These are phyloP conservation scores for Drosophila pegasa DNA, from an alignment of 2,888 invertebrate species.

Conservation along the genomic window DNA sequence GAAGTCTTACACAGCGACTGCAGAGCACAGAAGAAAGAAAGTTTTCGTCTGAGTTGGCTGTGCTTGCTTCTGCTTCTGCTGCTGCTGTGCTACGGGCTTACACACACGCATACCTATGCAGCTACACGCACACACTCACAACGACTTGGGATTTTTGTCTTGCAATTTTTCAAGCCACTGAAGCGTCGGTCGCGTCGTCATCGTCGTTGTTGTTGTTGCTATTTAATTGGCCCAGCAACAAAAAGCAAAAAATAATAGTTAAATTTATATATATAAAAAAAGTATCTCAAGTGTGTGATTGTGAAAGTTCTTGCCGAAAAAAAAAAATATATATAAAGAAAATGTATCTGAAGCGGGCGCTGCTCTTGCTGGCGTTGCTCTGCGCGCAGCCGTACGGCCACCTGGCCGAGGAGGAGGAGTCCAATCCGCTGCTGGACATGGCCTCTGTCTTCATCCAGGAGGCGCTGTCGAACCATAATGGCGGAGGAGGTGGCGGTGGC, in stretches of 20 bases:
- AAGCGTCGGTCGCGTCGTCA: constrained; percentile 56
- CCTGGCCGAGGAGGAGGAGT: constrained; percentile 85
- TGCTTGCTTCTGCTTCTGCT: no score
- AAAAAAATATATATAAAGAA: not conserved
- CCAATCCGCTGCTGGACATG: constrained; percentile 89
- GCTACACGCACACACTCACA: not conserved
- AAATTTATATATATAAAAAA: constrained; percentile 37
- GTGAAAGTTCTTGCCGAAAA: constrained; percentile 80
- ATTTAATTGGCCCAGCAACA: constrained; percentile 70
- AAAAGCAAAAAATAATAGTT: constrained; percentile 34
- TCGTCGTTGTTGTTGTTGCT: constrained; percentile 22
- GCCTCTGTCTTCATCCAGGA: constrained; percentile 89
- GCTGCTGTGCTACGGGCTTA: constrained; percentile 22
- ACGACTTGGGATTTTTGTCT: constrained; percentile 39
- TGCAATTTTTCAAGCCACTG: constrained; percentile 56
- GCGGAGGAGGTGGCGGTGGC: constrained; percentile 85
- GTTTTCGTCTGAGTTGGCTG: constrained; percentile 83
- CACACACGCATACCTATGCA: not conserved
- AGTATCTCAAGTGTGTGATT: constrained; percentile 77
- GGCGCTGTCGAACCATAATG: constrained; percentile 84
- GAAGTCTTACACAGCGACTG: constrained; percentile 81
- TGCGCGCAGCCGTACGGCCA: constrained; percentile 79
- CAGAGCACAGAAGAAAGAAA: constrained; percentile 83
- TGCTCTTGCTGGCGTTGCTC: constrained; percentile 76
- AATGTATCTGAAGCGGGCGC: constrained; percentile 78